Base-by-base conservation (phyloP, 37 sponge, comb jelly and placozoan genomes). In the Oscarella lobularis region DNA sequence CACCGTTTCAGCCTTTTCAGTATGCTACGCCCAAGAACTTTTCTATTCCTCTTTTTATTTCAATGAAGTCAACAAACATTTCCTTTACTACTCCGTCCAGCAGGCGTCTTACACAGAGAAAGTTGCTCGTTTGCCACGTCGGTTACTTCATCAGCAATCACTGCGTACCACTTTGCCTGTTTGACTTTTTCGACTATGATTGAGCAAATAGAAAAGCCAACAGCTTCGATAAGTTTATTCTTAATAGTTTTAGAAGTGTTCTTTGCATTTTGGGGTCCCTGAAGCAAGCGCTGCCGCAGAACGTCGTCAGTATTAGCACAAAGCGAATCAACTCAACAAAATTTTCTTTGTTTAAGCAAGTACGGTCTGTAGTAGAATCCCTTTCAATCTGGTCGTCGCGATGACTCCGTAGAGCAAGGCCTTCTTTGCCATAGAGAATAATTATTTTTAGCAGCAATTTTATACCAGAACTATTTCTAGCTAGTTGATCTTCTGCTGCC, bases 241-340 rank as follows among this genome's bases (percentile, higher is more conserved):
- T 87, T 83, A 30, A 83, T 87, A 2, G 87, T 87, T 39, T 87
- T 87, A 4, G 87, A 87, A 41, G 87, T 87, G 67, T 83, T 83
- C 9, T 55, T 37, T 33, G 87, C 87, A 83, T 83, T 87, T 71
- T 39, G 39, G 37, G 87, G 87, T 3, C 77, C 81, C 27, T 74
- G 81, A n/a, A 39, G 68, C 3, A 83, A 41, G 54, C 76, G 67
- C 2, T 68, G 33, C 32, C 72, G 34, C 5, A 87, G 76, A 67
- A 75, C 65, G 1, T 80, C 30, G 67, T 87, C 87, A 40, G 83
- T 87, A 35, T 87, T 81, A 33, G 81, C 87, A 73, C 83, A 75
- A 87, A 87, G 29, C 80, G 76, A 36, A 87, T 81, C 39, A 87
- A 37, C 37, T 83, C 74, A 29, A 87, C 34, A 55, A 87, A 87